Conservation (phyloP, 2,888 invertebrate species). For the Chrysina gloriosa region DNA sequence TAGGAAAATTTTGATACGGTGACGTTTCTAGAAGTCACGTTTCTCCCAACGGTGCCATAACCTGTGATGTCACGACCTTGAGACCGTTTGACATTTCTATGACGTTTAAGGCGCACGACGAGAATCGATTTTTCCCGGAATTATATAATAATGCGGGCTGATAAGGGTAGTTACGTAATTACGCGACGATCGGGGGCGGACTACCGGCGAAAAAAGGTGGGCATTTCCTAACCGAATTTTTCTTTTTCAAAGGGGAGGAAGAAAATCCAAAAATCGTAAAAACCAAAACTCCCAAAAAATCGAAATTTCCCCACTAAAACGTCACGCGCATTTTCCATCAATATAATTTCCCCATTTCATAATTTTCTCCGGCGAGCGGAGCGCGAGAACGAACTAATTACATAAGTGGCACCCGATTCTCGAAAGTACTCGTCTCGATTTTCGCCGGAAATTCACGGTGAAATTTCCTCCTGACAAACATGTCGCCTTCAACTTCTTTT, state of each 20-base stretch:
- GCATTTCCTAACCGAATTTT: too few relatives aligned
- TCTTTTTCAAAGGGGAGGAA: too few relatives aligned
- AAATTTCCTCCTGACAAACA: background rate
- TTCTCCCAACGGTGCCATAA: constrained; percentile 34
- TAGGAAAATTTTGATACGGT: background rate
- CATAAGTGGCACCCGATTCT: constrained; percentile 39
- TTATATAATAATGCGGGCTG: constrained; percentile 28
- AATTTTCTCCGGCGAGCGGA: too few relatives aligned
- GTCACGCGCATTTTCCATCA: constrained; percentile 13
- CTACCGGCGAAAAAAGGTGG: too few relatives aligned
- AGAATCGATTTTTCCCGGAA: constrained; percentile 34
- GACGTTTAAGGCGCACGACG: constrained; percentile 22
- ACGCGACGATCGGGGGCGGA: background rate
- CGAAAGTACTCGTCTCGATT: background rate
- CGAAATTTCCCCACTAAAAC: constrained; percentile 16
- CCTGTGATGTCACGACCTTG: constrained; percentile 35
- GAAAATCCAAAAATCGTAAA: constrained; percentile 8
- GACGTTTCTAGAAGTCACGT: background rate
- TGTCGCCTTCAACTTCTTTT: background rate
- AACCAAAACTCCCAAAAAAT: constrained; percentile 14
- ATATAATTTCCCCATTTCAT: too few relatives aligned
- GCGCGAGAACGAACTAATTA: constrained; percentile 27
- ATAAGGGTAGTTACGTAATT: constrained; percentile 1
- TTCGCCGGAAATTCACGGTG: background rate
- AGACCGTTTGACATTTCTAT: constrained; percentile 32